These are phyloP conservation scores for Chalcosyrphus nemorum DNA, from an alignment of 2,888 invertebrate species.

Conservation along the genomic window DNA sequence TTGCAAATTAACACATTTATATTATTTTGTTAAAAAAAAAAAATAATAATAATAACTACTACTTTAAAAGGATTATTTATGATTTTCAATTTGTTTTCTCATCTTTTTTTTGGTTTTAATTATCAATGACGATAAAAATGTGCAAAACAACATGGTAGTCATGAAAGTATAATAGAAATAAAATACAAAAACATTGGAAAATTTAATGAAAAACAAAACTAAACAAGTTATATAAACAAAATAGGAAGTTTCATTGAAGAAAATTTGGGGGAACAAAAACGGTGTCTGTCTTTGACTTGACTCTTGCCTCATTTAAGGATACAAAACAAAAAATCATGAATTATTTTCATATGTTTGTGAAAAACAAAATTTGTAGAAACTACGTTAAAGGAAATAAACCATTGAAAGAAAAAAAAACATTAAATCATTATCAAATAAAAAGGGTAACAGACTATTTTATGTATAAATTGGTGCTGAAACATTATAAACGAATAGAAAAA, in stretches of 20 bases:
- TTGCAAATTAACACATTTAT: constrained; percentile 72
- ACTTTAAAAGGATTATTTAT: constrained; percentile 52
- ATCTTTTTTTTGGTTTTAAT: constrained; percentile 32
- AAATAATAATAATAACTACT: constrained; percentile 38
- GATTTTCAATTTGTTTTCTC: constrained; percentile 44
- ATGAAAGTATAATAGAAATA: constrained; percentile 65
- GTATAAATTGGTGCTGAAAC: constrained; percentile 69
- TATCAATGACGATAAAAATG: constrained; percentile 56
- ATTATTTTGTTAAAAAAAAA: constrained; percentile 43
- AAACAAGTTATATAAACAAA: constrained; percentile 49
- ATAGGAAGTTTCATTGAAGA: constrained; percentile 18
- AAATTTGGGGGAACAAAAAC: constrained; percentile 1
- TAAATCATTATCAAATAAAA: constrained; percentile 60
- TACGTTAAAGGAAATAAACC: constrained; percentile 27
- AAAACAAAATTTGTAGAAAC: constrained; percentile 31
- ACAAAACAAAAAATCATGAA: neutral
- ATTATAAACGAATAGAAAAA: constrained; percentile 46
- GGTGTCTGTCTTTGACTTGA: constrained; percentile 37
- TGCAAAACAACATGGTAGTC: constrained; percentile 74
- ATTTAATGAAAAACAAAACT: constrained; percentile 64
- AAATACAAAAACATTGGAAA: constrained; percentile 35
- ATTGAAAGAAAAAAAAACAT: constrained; percentile 30
- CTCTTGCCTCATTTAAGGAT: constrained; percentile 10
- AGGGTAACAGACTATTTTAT: constrained; percentile 73
- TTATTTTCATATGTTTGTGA: neutral